These are phyloP conservation scores for Chionodraco myersi DNA, from an alignment of 2,113 vertebrate genomes.

Conservation along the genomic window DNA sequence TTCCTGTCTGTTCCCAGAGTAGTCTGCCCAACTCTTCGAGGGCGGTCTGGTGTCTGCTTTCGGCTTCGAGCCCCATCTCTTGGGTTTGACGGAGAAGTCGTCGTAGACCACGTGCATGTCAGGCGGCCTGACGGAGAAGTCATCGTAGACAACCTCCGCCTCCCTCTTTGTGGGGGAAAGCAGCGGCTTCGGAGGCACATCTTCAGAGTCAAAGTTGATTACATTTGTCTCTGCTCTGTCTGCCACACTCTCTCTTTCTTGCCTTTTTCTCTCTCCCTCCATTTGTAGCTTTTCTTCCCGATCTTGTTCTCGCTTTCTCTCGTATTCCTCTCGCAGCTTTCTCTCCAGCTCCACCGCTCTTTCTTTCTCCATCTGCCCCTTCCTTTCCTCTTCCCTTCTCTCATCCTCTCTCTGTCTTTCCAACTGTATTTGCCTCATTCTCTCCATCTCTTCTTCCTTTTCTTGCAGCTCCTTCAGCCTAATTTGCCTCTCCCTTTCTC, in stretches of 20 bases:
- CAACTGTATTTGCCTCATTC: neutral
- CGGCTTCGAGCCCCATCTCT: conserved; percentile 48
- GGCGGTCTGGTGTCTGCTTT: conserved; percentile 15
- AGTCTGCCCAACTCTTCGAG: neutral
- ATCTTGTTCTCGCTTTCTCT: conserved; percentile 22
- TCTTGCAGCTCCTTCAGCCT: too few species aligned
- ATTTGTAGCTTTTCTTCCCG: conserved; percentile 15
- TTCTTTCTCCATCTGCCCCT: conserved; percentile 29
- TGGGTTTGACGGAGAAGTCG: conserved; percentile 78
- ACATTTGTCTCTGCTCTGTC: conserved; percentile 16
- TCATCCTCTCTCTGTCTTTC: conserved; percentile 10
- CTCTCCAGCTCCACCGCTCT: conserved; percentile 27
- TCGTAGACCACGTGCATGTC: conserved; percentile 51
- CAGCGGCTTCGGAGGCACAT: conserved; percentile 15
- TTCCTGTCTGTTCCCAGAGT: neutral
- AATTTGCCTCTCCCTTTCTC: conserved; percentile 5
- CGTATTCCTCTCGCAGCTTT: conserved; percentile 29
- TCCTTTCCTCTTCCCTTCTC: conserved; percentile 17
- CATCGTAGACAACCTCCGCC: conserved; percentile 43
- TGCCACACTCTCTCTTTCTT: neutral
- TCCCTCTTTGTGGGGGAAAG: neutral
- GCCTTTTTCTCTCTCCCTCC: conserved; percentile 18
- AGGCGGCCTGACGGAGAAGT: conserved; percentile 71
- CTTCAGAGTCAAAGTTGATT: conserved; percentile 55
- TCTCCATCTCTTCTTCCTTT: conserved; percentile 30